Percentiles rank a stretch among this genome's conserved stretches.
Evolutionary conservation across 30 jellyfish, hydroid and myxozoan species (phyloP).

Genomic region (Nemopilema nomurai): DNA sequence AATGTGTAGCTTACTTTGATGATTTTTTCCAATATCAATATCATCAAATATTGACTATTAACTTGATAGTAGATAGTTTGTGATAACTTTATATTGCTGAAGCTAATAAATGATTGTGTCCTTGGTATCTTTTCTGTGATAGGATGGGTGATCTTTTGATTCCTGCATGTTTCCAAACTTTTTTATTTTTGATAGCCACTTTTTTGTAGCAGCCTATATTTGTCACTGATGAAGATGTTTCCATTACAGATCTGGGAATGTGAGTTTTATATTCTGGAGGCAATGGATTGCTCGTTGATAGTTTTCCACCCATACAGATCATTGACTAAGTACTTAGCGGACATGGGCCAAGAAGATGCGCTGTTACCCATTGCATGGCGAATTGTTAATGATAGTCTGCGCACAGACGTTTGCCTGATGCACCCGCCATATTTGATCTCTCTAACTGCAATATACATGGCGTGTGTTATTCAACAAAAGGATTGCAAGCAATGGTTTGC

Average conservation of each 20-base stretch:
- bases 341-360: constrained; percentile 91
- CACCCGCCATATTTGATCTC: constrained; percentile 92
- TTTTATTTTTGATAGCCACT: too few species aligned
- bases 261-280: constrained; percentile 84
- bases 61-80: too few species aligned
- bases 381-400: constrained; percentile 83
- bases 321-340: constrained; percentile 83
- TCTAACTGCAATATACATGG: constrained; percentile 90
- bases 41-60: too few species aligned
- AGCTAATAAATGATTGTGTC: too few species aligned
- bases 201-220: background rate
- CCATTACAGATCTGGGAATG: constrained; percentile 79
- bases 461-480: constrained; percentile 85
- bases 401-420: constrained; percentile 78
- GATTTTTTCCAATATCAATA: too few species aligned
- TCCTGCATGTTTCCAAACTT: too few species aligned
- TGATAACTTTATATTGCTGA: too few species aligned
- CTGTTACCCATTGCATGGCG: constrained; percentile 89
- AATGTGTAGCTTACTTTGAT: too few species aligned
- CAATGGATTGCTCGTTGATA: constrained; percentile 86
- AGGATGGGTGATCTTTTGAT: too few species aligned
- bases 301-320: constrained; percentile 93
- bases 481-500: constrained; percentile 97
- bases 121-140: too few species aligned
- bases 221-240: background rate